Conservation (phyloP, 2,888 invertebrate genomes). For the Dryococelus australis region DNA sequence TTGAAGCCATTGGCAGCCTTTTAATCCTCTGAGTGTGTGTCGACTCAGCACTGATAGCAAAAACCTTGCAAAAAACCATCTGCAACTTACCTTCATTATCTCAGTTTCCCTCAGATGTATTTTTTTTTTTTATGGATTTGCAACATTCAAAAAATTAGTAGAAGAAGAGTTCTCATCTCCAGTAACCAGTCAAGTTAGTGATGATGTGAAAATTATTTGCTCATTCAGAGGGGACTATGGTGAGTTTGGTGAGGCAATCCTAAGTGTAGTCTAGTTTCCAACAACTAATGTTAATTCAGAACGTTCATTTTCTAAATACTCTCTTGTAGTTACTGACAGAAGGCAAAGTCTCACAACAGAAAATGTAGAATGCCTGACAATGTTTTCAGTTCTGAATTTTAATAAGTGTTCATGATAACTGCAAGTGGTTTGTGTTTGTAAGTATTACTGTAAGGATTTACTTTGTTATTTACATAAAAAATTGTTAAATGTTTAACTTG, state of each 20-base stretch:
- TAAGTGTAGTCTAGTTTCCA: neutral
- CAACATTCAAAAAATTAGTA: neutral
- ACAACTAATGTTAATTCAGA: neutral
- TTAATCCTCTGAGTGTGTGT: neutral
- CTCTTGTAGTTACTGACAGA: neutral
- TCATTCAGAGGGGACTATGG: neutral
- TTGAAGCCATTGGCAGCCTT: too few relatives aligned
- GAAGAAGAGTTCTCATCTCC: neutral
- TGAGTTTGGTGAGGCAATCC: neutral
- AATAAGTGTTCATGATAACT: neutral
- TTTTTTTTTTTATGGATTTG: neutral
- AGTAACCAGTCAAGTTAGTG: neutral
- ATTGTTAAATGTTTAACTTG: too few relatives aligned
- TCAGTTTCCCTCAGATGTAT: neutral
- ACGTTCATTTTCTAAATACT: neutral
- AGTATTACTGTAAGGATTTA: neutral
- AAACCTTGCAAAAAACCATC: neutral
- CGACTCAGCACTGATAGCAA: neutral
- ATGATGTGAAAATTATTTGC: neutral
- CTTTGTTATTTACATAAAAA: neutral
- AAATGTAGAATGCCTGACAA: too few relatives aligned
- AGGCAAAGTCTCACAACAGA: too few relatives aligned
- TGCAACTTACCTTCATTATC: neutral
- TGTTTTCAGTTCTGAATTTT: neutral
- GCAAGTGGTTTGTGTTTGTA: neutral